Evolutionary conservation across 2,797 vertebrate genomes (phyloP), one percentile per base, ranked within the genome.

Genomic region (Diplodus puntazzo): DNA sequence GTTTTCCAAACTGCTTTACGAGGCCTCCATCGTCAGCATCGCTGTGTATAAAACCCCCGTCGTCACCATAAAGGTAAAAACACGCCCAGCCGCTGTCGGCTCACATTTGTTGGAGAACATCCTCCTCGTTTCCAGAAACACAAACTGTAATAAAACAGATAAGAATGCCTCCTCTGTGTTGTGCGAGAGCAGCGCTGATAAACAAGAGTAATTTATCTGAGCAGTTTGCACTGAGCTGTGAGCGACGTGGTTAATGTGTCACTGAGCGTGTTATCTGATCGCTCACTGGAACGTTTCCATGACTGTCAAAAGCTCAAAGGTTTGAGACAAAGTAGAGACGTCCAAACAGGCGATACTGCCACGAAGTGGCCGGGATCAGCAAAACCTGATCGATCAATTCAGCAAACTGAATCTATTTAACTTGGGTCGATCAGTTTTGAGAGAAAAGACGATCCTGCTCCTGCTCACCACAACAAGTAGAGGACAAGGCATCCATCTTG

Each of bases 1-100:
- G 20, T 96, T 97, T 77, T 18, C 62, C 66, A 17, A 1, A 0
- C 6, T 75, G 0, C 21, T 11, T 18, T 96, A 95, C 72, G 52
- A 82, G 0, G 93, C 85, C 16, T 89, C 89, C 0, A 46, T 96
- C 49, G 90, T 95, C 45, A 96, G 73, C 89, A 86, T 94, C 0
- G 86, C 92, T 4, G 92, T 92, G 0, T 95, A 94, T 81, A 95
- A 90, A 79, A 92, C 86, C 30, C 63, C 93, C 0, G 83, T 96
- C 18, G 7, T 93, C 69, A 86, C 83, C 3, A 92, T 96, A 25
- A 89, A 95, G 94, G 96, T 97, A 89, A 73, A 89, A 73, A 65
- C 63, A n/a, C 62, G 1, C 46, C 6, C 60, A 42, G 5, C 63
- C 18, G 21, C 46, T 14, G 5, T 48, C 3, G 1, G 9, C 20